Evolutionary conservation across 2,888 invertebrate genomes (phyloP).

Genomic region (Cataglyphis livida): DNA sequence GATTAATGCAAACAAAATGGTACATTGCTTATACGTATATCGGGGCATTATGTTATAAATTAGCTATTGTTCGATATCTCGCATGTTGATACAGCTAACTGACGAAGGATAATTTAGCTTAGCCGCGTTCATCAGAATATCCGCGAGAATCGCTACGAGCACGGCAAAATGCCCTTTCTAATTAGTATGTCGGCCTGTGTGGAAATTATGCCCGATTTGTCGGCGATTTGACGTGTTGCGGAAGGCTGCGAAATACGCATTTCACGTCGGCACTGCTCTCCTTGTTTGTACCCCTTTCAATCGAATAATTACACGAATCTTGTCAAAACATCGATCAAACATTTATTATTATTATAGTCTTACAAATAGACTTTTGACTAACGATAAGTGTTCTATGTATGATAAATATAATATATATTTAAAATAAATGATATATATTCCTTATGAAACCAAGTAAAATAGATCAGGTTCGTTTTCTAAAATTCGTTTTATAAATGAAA

Average conservation of each 20-base stretch:
- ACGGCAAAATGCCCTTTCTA: constrained; percentile 77
- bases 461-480: background rate
- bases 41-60: constrained; percentile 80
- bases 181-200: constrained; percentile 70
- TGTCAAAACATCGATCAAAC: constrained; percentile 27
- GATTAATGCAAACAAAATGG: constrained; percentile 82
- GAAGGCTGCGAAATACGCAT: constrained; percentile 46
- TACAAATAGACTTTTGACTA: background rate
- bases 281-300: constrained; percentile 41
- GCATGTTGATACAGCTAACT: constrained; percentile 79
- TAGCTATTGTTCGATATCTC: constrained; percentile 80
- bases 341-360: constrained; percentile 1
- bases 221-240: constrained; percentile 60
- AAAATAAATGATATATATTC: background rate
- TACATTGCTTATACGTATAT: constrained; percentile 74
- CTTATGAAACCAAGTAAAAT: background rate
- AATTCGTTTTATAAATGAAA: background rate
- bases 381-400: background rate
- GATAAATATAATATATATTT: background rate
- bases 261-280: constrained; percentile 21
- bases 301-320: constrained; percentile 26
- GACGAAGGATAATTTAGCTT: constrained; percentile 83
- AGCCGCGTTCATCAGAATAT: constrained; percentile 70
- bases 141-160: constrained; percentile 67
- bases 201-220: constrained; percentile 75